These are phyloP conservation scores for Tipula unca DNA, from an alignment of 2,888 invertebrate genomes.

Conservation along the genomic window DNA sequence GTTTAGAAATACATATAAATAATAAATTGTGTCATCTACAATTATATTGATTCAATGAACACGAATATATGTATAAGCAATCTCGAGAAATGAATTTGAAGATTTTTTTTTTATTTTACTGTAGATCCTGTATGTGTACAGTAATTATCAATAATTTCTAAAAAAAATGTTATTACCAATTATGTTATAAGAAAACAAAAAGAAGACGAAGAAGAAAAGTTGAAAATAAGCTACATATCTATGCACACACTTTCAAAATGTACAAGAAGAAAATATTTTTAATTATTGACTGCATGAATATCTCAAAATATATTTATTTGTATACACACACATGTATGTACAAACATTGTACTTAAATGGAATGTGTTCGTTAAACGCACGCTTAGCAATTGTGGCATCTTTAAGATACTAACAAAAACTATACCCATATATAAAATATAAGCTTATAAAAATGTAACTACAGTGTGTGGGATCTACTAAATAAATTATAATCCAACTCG, in stretches of 20 bases:
- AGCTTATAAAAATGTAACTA: too few relatives aligned
- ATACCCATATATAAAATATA: too few relatives aligned
- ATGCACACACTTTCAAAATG: not conserved
- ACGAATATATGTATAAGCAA: conserved; percentile 1
- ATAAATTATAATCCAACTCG: not conserved
- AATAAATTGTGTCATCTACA: not conserved
- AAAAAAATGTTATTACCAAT: not conserved
- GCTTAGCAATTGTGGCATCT: not conserved
- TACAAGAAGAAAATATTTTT: not conserved
- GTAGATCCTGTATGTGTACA: not conserved
- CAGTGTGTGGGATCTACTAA: not conserved
- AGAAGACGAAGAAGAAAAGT: not conserved
- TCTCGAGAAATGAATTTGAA: not conserved
- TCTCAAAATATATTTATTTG: not conserved
- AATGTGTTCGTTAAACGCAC: not conserved
- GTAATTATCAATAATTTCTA: not conserved
- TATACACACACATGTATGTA: not conserved
- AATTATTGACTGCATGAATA: not conserved
- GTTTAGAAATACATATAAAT: too few relatives aligned
- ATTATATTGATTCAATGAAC: conserved; percentile 8
- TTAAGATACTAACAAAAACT: not conserved
- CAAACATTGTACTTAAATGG: not conserved
- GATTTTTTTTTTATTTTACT: not conserved
- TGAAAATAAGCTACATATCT: not conserved
- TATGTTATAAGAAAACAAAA: not conserved